Evolutionary conservation across 2,113 vertebrate species (phyloP), one percentile per base, ranked within the genome.

Genomic region (Capreolus pygargus): DNA sequence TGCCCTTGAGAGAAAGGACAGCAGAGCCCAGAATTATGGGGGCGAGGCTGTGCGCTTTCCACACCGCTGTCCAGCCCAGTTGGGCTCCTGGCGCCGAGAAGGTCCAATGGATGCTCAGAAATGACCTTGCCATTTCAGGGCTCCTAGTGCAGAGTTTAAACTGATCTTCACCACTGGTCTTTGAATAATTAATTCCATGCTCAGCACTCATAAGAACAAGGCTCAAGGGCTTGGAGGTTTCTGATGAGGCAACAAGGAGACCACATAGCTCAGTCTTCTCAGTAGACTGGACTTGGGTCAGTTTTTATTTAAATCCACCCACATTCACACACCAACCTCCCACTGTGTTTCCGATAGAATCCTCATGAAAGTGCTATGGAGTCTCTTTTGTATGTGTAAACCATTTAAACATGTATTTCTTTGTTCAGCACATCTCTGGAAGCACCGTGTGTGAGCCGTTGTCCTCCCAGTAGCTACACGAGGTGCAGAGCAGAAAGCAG

Each of bases 101-200:
- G 55, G 5, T 30, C 17, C 47, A 28, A 5, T 0, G 30, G 83
- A 13, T 39, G 54, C 39, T 93, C 78, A 39, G 57, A 95, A 64
- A 43, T 52, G 86, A 70, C 93, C 85, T 92, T 64, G 58, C 1
- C 0, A 36, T n/a, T 81, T 91, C 93, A 45, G 64, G 33, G n/a
- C 60, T 94, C 64, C 4, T 0, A 23, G 13, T 50, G 25, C 17
- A 81, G 58, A 33, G 33, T 47, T 45, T 39, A 50, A 64, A 30
- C 60, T 55, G 60, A 0, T 79, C 92, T 89, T 81, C 64, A 36
- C 16, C 25, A 3, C 89, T 12, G 60, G 30, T 16, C 87, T 93
- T 64, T 94, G 94, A 96, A 89, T 97, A 87, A 97, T 87, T 96
- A 86, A 86, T 92, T 33, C 67, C n/a, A 45, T 43, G 50, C 14